Evolutionary conservation across 64 coral and sea anemone species (phyloP), one percentile per base, ranked within the genome.

Genomic region (Dendronephthya gigantea): DNA sequence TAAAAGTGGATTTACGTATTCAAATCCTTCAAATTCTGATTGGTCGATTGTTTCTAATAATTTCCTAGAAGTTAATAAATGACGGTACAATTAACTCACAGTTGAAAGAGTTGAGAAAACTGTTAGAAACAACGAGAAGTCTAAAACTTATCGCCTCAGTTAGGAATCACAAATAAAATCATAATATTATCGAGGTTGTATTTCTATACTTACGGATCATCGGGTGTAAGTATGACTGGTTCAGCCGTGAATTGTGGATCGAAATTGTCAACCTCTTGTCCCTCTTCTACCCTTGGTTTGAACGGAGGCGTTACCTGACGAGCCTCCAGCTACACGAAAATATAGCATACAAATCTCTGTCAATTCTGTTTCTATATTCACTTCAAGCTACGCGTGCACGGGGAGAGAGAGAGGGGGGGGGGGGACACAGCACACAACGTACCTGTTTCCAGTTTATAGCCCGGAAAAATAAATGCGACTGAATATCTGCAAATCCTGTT

Each of bases 381-480:
- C n/a, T n/a, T n/a, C n/a, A n/a, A n/a, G n/a, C n/a, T n/a, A n/a
- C n/a, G n/a, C n/a, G n/a, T n/a, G n/a, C n/a, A n/a, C n/a, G n/a
- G n/a, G n/a, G n/a, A n/a, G n/a, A n/a, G n/a, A n/a, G n/a, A n/a
- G n/a, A n/a, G n/a, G n/a, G n/a, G n/a, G n/a, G n/a, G n/a, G n/a
- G n/a, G n/a, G n/a, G n/a, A n/a, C n/a, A n/a, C n/a, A n/a, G n/a
- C 58, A n/a, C 19, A 8, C 2, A 7, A 40, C 88, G n/a, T 12
- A 92, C 94, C 94, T 96, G 95, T 83, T 93, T 91, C 95, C 95
- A 98, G 85, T 93, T 91, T n/a, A 98, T 89, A 39, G 89, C 88
- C 34, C 95, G 74, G 88, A 98, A 98, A 83, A 98, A 98, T 28
- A 92, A 87, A 83, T 98, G 95, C 22, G 95, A 93, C 48, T 87